These are phyloP conservation scores for Oreochromis niloticus DNA, from an alignment of 2,113 vertebrate species.

Conservation along the genomic window DNA sequence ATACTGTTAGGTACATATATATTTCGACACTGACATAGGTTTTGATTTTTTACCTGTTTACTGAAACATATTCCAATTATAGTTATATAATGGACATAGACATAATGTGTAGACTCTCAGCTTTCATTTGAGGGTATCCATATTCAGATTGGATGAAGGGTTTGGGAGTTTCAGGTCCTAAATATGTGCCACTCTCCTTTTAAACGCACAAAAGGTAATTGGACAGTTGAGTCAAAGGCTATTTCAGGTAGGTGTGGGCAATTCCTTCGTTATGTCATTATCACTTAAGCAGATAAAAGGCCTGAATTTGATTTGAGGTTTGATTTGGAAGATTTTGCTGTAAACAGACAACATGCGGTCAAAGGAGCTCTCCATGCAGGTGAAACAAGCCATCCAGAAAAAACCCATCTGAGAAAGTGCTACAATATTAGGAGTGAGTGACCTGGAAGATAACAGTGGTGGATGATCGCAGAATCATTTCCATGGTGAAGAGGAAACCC, in stretches of 20 bases:
- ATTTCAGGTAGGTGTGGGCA: not conserved
- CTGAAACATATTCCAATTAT: no score
- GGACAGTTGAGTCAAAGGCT: not conserved
- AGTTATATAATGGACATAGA: no score
- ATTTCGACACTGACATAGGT: no score
- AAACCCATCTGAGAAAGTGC: accelerated
- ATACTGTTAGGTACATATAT: no score
- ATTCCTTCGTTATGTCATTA: not conserved
- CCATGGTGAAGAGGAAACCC: not conserved
- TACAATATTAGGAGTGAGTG: not conserved
- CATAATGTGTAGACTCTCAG: no score
- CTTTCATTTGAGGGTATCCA: not conserved
- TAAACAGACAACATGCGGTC: not conserved
- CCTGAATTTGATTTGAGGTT: not conserved
- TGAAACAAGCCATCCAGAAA: not conserved
- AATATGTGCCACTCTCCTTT: not conserved
- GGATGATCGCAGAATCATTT: not conserved
- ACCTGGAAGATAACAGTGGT: not conserved
- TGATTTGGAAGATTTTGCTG: not conserved
- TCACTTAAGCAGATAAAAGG: not conserved
- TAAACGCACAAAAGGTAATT: not conserved
- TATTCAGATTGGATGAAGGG: not conserved
- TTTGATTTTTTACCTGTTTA: no score
- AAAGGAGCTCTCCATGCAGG: not conserved
- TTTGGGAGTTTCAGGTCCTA: not conserved